Base-by-base conservation (phyloP, 2,113 vertebrate species). In the Malurus alboscapulatus region DNA sequence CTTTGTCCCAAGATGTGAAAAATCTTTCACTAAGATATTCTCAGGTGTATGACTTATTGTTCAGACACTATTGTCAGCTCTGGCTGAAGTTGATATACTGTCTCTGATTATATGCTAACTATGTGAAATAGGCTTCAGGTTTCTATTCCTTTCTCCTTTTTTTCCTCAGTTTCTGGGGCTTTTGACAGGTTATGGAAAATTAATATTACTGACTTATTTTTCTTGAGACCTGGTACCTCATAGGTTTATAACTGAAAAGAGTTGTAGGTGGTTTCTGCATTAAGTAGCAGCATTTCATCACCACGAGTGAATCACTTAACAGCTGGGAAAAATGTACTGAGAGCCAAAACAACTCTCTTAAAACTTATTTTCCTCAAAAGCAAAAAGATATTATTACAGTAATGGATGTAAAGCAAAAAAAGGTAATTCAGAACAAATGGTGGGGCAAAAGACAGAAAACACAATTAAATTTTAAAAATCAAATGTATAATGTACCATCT, bases 361-460 rank as follows among this genome's bases (percentile, higher is more conserved):
- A 83, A 88, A 71, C 2, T 34, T 95, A 10, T 38, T 73, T 84
- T 87, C 76, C 51, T 87, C 25, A 74, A 62, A 87, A 62, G 24
- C 11, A 51, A 59, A 59, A 68, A 9, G 75, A 6, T 42, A 50
- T 13, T 32, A 26, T 61, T 82, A 48, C 24, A 84, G 14, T 61
- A 71, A 75, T 1, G 2, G 18, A 50, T 79, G 17, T 53, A 86
- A 89, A 45, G 32, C 59, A 32, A 59, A 84, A 84, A 87, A 91
- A 77, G 12, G 19, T n/a, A 73, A 16, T 67, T 50, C 47, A 71
- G 48, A 65, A 83, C 21, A 71, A 92, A 94, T 0, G 2, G 4
- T 51, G 29, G 9, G 15, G 36, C 20, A 72, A 86, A 88, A 82
- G 44, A 19, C 38, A 72, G 29, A 82, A 90, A 91, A 47, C 2